These are phyloP conservation scores for Eurosta solidaginis DNA, from an alignment of 1,140 invertebrate species.

Conservation along the genomic window DNA sequence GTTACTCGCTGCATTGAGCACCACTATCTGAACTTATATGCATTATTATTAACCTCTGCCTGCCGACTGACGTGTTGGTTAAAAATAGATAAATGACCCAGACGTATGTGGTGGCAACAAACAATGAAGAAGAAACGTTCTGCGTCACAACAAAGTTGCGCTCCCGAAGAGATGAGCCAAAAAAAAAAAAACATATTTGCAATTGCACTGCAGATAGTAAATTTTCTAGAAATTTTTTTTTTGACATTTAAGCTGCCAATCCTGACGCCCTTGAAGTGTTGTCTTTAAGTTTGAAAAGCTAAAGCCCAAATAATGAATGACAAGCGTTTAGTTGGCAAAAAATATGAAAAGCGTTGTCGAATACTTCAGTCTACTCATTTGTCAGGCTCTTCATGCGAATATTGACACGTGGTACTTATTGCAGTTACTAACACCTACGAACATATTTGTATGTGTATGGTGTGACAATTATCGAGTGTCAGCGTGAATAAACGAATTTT, in stretches of 20 bases:
- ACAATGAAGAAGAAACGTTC: background rate
- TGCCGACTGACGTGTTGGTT: too few relatives aligned
- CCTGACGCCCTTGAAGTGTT: background rate
- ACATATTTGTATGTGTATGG: background rate
- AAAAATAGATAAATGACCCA: too few relatives aligned
- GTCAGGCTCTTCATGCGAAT: background rate
- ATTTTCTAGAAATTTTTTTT: background rate
- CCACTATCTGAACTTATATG: background rate
- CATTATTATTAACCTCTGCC: too few relatives aligned
- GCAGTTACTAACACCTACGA: background rate
- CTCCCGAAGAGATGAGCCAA: too few relatives aligned
- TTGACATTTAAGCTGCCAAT: background rate
- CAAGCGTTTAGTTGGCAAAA: background rate
- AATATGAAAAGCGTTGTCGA: background rate
- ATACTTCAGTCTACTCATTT: too few relatives aligned
- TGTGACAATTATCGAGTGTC: background rate
- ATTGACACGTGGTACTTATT: background rate
- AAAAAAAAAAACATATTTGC: background rate
- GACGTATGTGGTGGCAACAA: background rate
- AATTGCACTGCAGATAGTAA: background rate
- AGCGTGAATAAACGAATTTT: constrained; percentile 17
- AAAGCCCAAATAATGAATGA: background rate
- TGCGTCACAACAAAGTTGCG: background rate
- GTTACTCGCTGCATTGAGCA: background rate
- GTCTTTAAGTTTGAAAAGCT: background rate